Percentiles rank a stretch among this genome's conserved stretches.
Conservation (phyloP, 2,113 vertebrate species). For the Ceyx margarethae region DNA sequence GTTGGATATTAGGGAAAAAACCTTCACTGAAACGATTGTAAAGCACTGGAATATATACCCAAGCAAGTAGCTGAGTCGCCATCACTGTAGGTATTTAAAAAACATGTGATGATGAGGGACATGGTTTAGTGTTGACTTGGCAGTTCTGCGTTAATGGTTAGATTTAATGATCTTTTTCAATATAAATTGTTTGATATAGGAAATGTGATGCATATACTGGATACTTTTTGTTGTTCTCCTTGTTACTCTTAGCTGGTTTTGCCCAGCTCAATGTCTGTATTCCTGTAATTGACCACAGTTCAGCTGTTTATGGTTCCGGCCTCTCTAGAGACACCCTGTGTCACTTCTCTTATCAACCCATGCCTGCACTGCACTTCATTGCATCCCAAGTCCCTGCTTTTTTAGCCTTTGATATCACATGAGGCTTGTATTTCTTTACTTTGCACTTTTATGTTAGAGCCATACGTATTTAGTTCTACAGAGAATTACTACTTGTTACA, state of each 20-base stretch:
- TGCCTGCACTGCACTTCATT: not conserved
- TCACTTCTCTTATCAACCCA: not conserved
- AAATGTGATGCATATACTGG: not conserved
- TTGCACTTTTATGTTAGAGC: not conserved
- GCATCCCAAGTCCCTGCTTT: rapidly evolving
- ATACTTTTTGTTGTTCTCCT: not conserved
- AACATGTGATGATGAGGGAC: too few species aligned
- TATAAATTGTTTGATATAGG: not conserved
- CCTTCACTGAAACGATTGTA: too few species aligned
- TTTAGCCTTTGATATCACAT: not conserved
- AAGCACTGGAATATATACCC: too few species aligned
- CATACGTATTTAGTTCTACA: not conserved
- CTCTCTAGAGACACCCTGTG: not conserved
- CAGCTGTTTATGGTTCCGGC: not conserved
- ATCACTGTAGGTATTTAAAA: too few species aligned
- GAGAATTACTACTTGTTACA: not conserved
- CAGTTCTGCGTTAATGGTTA: too few species aligned
- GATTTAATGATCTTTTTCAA: too few species aligned
- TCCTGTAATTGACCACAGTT: not conserved
- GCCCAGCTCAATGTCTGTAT: not conserved
- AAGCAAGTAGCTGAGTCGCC: too few species aligned
- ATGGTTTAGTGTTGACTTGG: too few species aligned
- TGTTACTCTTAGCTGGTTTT: not conserved
- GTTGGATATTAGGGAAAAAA: too few species aligned
- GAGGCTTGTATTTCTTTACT: not conserved